Base-by-base conservation (phyloP, 1,140 invertebrate species). In the Zaprionus capensis region DNA sequence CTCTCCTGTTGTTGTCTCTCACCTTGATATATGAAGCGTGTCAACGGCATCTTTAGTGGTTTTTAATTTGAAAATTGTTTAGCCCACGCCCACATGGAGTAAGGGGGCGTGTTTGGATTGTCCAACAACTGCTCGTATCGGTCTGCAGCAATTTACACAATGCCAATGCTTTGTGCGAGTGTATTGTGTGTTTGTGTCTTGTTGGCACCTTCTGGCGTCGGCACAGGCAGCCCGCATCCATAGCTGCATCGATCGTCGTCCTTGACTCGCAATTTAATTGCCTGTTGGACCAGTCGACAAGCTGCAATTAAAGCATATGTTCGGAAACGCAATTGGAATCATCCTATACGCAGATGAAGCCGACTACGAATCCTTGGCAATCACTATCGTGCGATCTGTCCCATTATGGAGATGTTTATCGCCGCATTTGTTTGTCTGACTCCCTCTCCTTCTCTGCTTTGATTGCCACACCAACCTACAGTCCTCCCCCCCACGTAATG, bases 61-160 rank as follows among this genome's bases (percentile, higher is more conserved):
- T 88, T 88, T 88, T 88, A 88, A 88, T 88, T 88, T 88, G 81
- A 73, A 90, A 90, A 88, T 88, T 80, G 85, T 85, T 71, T 74
- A 80, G 81, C 76, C 75, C 81, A 90, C 81, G 75, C 83, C 84
- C 74, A 69, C 65, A 75, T 46, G 28, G 46, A 26, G 7, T 5
- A 15, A 20, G n/a, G 4, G 67, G 67, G 67, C 78, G 84, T 78
- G 73, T 71, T 70, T 63, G 72, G 67, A 85, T 85, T 90, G 85
- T 88, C 85, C 85, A 90, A 88, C 85, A 88, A 90, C 85, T 88
- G 84, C 64, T 70, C 28, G 11, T 5, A 14, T 14, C 34, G 24
- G 59, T 34, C 31, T 17, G 55, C 38, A n/a, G 24, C 59, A 44
- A 53, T 64, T 26, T 53, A 71, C 36, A 63, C 74, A 71, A 78